A percentile compares a stretch with the other conserved stretches of the same genome.
Conservation (phyloP, 2,888 invertebrate species). For the Meloe dianella region DNA sequence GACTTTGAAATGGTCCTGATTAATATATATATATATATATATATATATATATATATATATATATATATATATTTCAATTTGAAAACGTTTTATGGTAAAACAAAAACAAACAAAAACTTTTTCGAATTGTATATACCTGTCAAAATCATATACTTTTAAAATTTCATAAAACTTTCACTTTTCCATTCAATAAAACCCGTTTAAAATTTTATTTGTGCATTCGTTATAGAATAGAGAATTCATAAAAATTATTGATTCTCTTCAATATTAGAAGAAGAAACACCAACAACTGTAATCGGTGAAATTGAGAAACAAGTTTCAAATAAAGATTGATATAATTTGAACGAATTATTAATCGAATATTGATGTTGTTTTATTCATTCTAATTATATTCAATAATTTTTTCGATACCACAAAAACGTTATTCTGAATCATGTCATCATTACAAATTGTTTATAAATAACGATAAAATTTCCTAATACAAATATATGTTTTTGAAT, state of each 20-base stretch:
- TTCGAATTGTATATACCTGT: not conserved
- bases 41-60: too few relatives aligned
- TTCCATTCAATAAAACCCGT: not conserved
- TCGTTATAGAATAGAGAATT: not conserved
- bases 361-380: not conserved
- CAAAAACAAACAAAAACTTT: not conserved
- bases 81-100: not conserved
- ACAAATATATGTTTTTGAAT: not conserved
- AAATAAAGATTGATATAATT: not conserved
- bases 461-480: conserved; percentile 5
- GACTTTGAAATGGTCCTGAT: not conserved
- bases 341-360: not conserved
- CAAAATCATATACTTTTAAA: not conserved
- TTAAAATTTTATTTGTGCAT: not conserved
- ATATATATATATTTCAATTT: not conserved
- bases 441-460: not conserved
- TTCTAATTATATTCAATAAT: not conserved
- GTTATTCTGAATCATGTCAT: not conserved
- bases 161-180: not conserved
- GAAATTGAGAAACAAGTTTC: not conserved
- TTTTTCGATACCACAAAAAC: not conserved
- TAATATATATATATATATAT: too few relatives aligned
- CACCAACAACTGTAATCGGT: not conserved
- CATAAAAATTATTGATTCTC: not conserved
- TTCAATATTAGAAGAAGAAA: not conserved